Evolutionary conservation across 2,888 invertebrate species (phyloP).

Genomic region (Theodoxus fluviatilis): DNA sequence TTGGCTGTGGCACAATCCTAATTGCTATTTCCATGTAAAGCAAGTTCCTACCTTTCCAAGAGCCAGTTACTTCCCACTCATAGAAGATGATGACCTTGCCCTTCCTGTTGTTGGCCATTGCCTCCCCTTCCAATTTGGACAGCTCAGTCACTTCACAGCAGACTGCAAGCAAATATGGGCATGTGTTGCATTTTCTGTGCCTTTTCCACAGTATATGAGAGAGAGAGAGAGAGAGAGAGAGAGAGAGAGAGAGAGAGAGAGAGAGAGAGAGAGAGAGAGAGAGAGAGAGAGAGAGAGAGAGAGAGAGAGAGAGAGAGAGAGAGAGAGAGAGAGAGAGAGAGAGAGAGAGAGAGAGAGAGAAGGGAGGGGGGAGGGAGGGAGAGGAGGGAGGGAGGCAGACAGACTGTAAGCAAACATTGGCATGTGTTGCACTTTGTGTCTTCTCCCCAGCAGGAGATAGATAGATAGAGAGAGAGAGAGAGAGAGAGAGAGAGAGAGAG

Average conservation of each 20-base stretch:
- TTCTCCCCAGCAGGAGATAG: not conserved
- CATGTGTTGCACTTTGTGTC: not conserved
- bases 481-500: not conserved
- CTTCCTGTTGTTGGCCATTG: conserved; percentile 96
- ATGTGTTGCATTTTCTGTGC: not conserved
- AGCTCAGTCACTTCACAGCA: conserved; percentile 80
- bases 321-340: not conserved
- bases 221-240: not conserved
- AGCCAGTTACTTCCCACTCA: conserved; percentile 91
- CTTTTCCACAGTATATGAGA: not conserved
- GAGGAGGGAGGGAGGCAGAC: too few relatives aligned
- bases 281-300: not conserved
- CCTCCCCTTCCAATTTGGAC: conserved; percentile 91
- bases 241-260: not conserved
- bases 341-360: conserved; percentile 8
- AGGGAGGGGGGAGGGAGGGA: not conserved
- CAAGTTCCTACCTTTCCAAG: conserved; percentile 86
- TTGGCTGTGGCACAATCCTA: too few relatives aligned
- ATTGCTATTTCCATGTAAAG: too few relatives aligned
- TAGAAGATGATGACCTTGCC: conserved; percentile 99
- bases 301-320: not conserved
- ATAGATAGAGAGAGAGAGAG: not conserved
- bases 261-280: not conserved
- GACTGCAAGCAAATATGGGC: conserved; percentile 45
- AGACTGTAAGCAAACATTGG: conserved; percentile 47